Conservation (phyloP, 2,113 vertebrate species). For the Onychostruthus taczanowskii region DNA sequence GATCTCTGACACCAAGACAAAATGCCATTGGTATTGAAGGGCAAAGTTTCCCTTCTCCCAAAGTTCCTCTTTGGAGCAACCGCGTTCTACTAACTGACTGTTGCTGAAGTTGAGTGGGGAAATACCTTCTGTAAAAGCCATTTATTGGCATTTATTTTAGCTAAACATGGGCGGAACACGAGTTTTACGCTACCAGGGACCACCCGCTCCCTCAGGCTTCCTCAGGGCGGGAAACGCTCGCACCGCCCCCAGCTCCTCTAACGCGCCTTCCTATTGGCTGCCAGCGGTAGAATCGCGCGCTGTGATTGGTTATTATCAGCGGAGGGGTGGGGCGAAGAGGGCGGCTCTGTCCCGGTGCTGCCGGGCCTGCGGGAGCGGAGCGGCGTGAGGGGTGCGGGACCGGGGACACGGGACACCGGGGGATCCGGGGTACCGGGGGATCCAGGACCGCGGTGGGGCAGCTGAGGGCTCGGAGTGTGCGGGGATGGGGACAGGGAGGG, state of each 20-base stretch:
- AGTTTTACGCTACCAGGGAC: accelerated
- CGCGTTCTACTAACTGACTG: neutral
- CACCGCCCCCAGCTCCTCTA: neutral
- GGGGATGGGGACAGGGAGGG: accelerated
- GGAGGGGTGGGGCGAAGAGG: neutral
- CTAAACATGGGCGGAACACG: accelerated
- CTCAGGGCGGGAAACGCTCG: neutral
- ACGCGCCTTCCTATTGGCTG: neutral
- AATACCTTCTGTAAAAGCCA: neutral
- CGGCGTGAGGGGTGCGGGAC: neutral
- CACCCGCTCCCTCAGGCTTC: neutral
- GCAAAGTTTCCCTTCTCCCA: neutral
- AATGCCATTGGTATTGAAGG: neutral
- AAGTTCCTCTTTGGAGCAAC: neutral
- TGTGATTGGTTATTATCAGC: neutral
- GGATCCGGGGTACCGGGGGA: accelerated
- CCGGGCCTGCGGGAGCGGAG: neutral
- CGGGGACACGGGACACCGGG: accelerated
- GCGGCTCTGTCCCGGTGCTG: neutral
- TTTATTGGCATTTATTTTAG: neutral
- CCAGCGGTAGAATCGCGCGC: accelerated
- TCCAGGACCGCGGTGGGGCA: neutral
- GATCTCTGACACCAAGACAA: neutral
- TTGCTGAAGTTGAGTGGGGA: neutral
- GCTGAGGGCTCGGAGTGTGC: too few relatives aligned